phyloP scores from a whole-genome alignment of 2,113 vertebrate species.

The Lophochroa leadbeateri region DNA sequence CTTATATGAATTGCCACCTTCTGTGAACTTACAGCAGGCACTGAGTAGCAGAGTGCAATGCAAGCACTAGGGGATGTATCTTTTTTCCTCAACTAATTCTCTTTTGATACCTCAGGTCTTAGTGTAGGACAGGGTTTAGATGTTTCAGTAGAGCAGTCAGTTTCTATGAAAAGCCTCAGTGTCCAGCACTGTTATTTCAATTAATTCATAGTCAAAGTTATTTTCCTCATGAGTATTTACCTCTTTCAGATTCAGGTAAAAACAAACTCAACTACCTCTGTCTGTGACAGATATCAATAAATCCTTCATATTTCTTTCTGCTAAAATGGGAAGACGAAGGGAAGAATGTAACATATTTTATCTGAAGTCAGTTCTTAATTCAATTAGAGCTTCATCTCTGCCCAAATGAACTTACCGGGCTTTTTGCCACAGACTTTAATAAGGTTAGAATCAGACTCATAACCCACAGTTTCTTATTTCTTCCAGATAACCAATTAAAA shows the following conservation, averaged over 20 bases:
- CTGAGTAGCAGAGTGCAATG: not conserved
- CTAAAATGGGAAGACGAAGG: not conserved
- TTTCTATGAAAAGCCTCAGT: not conserved
- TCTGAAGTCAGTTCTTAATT: constrained; percentile 45
- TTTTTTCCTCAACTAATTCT: not conserved
- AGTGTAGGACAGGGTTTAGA: not conserved
- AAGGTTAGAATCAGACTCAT: constrained; percentile 2
- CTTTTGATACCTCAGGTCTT: not conserved
- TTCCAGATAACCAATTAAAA: constrained; percentile 59
- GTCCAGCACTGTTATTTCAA: not conserved
- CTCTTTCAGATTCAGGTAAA: not conserved
- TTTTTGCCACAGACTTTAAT: constrained; percentile 40
- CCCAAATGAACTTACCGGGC: not conserved
- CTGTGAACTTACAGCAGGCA: not conserved
- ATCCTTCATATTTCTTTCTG: not conserved
- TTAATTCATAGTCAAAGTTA: not conserved
- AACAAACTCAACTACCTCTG: not conserved
- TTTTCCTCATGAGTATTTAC: not conserved
- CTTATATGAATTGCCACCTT: not conserved
- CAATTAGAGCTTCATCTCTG: constrained; percentile 10
- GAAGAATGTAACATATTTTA: not conserved
- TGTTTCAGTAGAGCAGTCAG: not conserved
- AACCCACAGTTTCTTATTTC: not conserved
- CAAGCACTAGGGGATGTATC: not conserved
- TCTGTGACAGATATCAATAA: not conserved